Conservation (phyloP, 2,888 invertebrate species). For the Aromia moschata region DNA sequence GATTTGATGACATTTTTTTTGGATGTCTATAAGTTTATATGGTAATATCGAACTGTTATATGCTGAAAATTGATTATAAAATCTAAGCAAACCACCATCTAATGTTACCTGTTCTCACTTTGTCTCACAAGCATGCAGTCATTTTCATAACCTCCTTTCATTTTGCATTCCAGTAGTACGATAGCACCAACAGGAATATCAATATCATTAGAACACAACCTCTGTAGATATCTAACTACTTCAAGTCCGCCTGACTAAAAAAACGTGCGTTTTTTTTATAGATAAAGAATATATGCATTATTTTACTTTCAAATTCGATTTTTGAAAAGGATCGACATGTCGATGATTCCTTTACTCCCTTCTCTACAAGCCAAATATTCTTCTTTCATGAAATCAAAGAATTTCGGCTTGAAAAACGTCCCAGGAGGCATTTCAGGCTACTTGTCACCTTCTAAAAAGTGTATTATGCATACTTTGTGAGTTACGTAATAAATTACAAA, state of each 20-base stretch:
- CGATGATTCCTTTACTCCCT: constrained; percentile 80
- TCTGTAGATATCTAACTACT: constrained; percentile 72
- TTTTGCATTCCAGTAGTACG: constrained; percentile 77
- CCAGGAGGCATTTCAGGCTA: constrained; percentile 68
- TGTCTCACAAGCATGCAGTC: constrained; percentile 76
- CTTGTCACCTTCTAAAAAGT: constrained; percentile 61
- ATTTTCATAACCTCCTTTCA: constrained; percentile 76
- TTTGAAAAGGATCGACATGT: constrained; percentile 83
- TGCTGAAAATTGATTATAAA: constrained; percentile 1
- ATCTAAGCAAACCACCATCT: too few species aligned
- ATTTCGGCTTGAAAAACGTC: constrained; percentile 74
- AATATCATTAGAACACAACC: constrained; percentile 73
- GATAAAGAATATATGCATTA: not conserved
- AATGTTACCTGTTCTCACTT: constrained; percentile 66
- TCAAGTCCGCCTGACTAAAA: constrained; percentile 68
- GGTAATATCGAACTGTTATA: not conserved
- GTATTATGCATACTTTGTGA: not conserved
- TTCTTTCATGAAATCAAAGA: constrained; percentile 73
- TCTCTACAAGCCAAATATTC: constrained; percentile 79
- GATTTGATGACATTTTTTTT: too few species aligned
- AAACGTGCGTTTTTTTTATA: constrained; percentile 7
- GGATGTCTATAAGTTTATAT: too few species aligned
- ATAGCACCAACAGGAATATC: constrained; percentile 72
- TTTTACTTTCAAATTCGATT: constrained; percentile 74
- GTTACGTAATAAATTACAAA: constrained; percentile 25